Evolutionary conservation across 1,140 invertebrate species (phyloP).

Genomic region (Formica selysi): DNA sequence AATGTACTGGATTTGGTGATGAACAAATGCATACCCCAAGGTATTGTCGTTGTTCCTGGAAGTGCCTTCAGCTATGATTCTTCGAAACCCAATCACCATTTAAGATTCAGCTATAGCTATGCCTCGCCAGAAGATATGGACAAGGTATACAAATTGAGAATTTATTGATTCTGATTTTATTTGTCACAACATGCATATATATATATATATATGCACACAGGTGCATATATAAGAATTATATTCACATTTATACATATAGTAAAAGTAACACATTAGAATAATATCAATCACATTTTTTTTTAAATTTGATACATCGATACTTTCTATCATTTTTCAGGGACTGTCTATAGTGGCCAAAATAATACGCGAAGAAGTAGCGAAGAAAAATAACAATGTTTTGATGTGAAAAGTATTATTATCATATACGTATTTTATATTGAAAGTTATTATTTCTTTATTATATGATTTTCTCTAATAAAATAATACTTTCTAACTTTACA

Average conservation of each 20-base stretch:
- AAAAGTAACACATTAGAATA: background rate
- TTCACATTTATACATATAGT: background rate
- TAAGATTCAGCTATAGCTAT: conserved; percentile 87
- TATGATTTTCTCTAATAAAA: background rate
- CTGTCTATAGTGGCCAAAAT: conserved; percentile 32
- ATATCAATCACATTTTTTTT: background rate
- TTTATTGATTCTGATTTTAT: conserved; percentile 9
- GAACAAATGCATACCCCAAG: conserved; percentile 84
- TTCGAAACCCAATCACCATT: conserved; percentile 82
- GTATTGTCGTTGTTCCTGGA: conserved; percentile 87
- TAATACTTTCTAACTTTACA: background rate
- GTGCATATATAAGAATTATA: background rate
- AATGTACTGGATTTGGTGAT: conserved; percentile 86
- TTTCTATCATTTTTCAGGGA: conserved; percentile 49
- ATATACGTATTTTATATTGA: background rate
- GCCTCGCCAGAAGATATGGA: conserved; percentile 86
- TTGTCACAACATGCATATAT: background rate
- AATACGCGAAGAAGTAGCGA: conserved; percentile 59
- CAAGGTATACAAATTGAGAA: conserved; percentile 79
- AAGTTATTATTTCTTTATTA: background rate
- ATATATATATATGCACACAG: background rate
- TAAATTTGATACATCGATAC: background rate
- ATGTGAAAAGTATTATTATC: background rate
- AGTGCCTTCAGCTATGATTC: conserved; percentile 85
- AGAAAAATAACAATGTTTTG: background rate